A percentile compares a stretch with the other conserved stretches of the same genome.
Conservation (phyloP, 2,888 invertebrate species). For the Ariolimax columbianus region DNA sequence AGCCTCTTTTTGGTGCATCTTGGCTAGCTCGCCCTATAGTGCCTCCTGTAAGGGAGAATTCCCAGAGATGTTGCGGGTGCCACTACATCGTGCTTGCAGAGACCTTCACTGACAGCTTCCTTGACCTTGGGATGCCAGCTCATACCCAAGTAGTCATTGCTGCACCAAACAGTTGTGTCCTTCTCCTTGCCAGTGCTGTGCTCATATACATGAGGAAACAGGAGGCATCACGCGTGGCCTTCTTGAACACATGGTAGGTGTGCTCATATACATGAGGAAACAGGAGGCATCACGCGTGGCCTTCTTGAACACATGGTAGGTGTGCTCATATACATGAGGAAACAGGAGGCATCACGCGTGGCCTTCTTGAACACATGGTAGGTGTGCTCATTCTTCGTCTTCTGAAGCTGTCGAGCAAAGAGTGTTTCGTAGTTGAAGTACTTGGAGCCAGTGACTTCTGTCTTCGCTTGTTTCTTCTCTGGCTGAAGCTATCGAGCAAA, state of each 20-base stretch:
- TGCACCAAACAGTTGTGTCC: constrained; percentile 98
- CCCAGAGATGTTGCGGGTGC: constrained; percentile 97
- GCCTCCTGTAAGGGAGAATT: constrained; percentile 94
- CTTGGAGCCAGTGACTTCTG: constrained; percentile 28
- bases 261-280: no score
- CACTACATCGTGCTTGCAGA: constrained; percentile 89
- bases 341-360: constrained; percentile 90
- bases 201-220: constrained; percentile 92
- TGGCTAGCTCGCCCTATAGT: constrained; percentile 90
- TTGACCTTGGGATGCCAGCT: constrained; percentile 91
- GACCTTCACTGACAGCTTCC: constrained; percentile 84
- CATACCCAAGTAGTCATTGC: constrained; percentile 97
- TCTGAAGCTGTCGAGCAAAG: constrained; percentile 92
- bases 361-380: constrained; percentile 97
- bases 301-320: no score
- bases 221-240: no score
- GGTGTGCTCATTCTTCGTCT: constrained; percentile 95
- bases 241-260: no score
- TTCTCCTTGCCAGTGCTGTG: constrained; percentile 87
- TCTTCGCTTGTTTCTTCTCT: no score
- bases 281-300: no score
- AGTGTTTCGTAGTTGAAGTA: constrained; percentile 87
- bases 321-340: no score
- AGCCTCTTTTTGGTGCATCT: constrained; percentile 92
- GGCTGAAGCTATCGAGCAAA: no score